These are phyloP conservation scores for Drosophila melanosoma DNA, from an alignment of 2,888 invertebrate species.

Conservation along the genomic window DNA sequence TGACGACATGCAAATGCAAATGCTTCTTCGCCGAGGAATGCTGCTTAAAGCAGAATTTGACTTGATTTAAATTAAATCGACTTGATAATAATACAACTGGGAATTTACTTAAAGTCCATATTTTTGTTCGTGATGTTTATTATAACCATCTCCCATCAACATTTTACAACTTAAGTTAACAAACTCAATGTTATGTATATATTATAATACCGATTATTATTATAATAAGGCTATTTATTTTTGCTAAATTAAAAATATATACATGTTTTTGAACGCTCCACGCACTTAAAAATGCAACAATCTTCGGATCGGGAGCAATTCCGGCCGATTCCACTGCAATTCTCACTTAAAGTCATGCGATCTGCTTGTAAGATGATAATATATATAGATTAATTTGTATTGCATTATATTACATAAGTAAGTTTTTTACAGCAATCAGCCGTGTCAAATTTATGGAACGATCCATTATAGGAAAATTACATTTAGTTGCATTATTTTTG, in stretches of 20 bases:
- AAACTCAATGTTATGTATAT: no score
- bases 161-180: no score
- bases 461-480: neutral
- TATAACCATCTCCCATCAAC: no score
- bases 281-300: conserved; percentile 12
- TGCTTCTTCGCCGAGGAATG: conserved; percentile 1
- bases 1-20: neutral
- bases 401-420: neutral
- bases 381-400: neutral
- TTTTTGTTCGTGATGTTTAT: neutral
- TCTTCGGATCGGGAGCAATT: conserved; percentile 7
- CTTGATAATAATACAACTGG: neutral
- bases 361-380: neutral
- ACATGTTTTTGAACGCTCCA: neutral
- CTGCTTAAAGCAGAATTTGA: neutral
- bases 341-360: neutral
- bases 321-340: neutral
- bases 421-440: neutral
- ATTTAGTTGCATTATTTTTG: neutral
- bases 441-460: neutral
- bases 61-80: neutral
- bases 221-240: neutral
- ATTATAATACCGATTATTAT: neutral
- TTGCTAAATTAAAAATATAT: neutral
- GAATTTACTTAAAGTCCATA: neutral